Evolutionary conservation across 2,888 invertebrate genomes (phyloP), one percentile per base, ranked within the genome.

Genomic region (Eupithecia tripunctaria): DNA sequence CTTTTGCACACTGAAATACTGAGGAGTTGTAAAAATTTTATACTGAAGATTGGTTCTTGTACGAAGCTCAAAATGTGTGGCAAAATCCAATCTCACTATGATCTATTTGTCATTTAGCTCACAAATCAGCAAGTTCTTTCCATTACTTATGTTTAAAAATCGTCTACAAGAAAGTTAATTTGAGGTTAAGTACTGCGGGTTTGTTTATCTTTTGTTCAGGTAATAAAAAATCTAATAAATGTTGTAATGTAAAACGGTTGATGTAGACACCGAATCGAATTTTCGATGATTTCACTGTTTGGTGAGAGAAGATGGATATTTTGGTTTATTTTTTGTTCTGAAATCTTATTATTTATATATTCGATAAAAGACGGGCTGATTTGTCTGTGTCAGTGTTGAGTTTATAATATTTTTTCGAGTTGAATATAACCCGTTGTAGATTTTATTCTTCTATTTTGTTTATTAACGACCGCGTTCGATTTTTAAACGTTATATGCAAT

Each of bases 1-100:
- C 56, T 56, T 5, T 56, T 14, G 12, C 14, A 56, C 56, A 56
- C 56, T 56, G 56, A 56, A 56, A 56, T 56, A 56, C 56, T 51
- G 47, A 51, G 7, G 21, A 14, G 25, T 25, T 56, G 56, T 21
- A 56, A 25, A 51, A 25, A 10, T 56, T 25, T 21, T 51, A 21
- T 10, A 43, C 7, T 51, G n/a, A 21, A 43, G n/a, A n/a, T 21
- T 47, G 47, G 21, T 25, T 25, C 32, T 8, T 25, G 2, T 3
- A 29, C 2, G 5, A 29, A 29, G 29, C 29, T 29, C 29, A 29
- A 29, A 29, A 29, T 29, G 29, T 29, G 29, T 29, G 56, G 56
- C n/a, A 25, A 56, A 25, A 14, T 25, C 4, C 25, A 56, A 7
- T n/a, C 21, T 21, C 15, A 8, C n/a, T n/a, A 18, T n/a, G 10